These are phyloP conservation scores for Dasypogon diadema DNA, from an alignment of 2,888 invertebrate genomes.

Conservation along the genomic window DNA sequence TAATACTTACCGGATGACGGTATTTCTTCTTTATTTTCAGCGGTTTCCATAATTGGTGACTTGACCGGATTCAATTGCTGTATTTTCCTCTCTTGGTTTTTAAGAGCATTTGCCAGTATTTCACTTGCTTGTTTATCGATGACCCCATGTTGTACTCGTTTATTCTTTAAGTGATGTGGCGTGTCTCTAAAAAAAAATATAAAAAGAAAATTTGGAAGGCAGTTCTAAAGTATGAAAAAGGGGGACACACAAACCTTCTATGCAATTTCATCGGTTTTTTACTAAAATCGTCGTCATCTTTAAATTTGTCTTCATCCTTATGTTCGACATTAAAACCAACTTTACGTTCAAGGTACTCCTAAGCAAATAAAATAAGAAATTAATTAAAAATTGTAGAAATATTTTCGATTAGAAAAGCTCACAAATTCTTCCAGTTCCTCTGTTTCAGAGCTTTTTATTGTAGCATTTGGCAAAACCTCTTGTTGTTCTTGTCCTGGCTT, in stretches of 20 bases:
- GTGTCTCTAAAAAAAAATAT: conserved; percentile 86
- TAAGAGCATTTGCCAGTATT: conserved; percentile 70
- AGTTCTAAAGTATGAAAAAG: neutral
- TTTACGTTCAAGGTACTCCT: conserved; percentile 72
- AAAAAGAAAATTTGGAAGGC: neutral
- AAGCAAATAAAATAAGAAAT: conserved; percentile 38
- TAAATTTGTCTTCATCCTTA: conserved; percentile 58
- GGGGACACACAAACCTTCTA: conserved; percentile 66
- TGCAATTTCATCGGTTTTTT: conserved; percentile 68
- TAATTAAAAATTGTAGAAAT: neutral
- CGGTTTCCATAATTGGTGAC: conserved; percentile 62
- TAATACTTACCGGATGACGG: conserved; percentile 51
- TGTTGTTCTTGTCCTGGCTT: neutral
- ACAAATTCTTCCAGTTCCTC: conserved; percentile 77
- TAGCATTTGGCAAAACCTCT: conserved; percentile 50
- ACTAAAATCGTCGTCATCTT: conserved; percentile 66
- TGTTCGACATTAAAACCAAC: conserved; percentile 75
- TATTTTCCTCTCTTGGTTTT: conserved; percentile 62
- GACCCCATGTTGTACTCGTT: conserved; percentile 80
- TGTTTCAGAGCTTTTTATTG: conserved; percentile 69
- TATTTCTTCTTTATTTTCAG: conserved; percentile 62
- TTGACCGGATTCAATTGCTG: conserved; percentile 61
- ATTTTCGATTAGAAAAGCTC: conserved; percentile 62
- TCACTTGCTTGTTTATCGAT: conserved; percentile 80
- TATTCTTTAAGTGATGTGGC: conserved; percentile 99